A percentile compares a stretch with the other conserved stretches of the same genome.
phyloP scores from a whole-genome alignment of 1,140 invertebrate species.

The Listronotus bonariensis region DNA sequence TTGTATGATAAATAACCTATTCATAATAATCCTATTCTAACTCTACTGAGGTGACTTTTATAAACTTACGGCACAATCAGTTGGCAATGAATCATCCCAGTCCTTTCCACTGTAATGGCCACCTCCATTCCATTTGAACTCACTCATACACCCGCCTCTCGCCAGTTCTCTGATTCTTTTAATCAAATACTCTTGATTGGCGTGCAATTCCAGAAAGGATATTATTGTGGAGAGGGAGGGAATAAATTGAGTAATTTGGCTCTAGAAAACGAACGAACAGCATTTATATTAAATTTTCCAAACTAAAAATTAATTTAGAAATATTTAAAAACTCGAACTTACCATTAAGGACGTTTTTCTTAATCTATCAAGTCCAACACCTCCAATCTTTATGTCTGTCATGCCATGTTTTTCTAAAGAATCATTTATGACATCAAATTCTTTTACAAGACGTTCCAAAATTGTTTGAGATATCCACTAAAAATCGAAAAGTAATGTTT shows the following conservation, averaged over 20 bases:
- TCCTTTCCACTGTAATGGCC: conserved; percentile 71
- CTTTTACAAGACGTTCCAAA: conserved; percentile 67
- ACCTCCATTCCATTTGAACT: conserved; percentile 81
- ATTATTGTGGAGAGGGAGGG: conserved; percentile 72
- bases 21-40: no score
- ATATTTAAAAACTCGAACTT: conserved; percentile 11
- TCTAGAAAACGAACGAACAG: no score
- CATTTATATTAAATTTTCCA: no score
- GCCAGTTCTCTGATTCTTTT: conserved; percentile 75
- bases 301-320: conserved; percentile 18
- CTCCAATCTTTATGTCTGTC: conserved; percentile 72
- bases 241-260: conserved; percentile 59
- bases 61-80: conserved; percentile 75
- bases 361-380: conserved; percentile 69
- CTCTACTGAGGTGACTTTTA: no score
- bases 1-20: no score
- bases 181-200: conserved; percentile 83
- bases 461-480: conserved; percentile 83
- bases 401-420: conserved; percentile 69
- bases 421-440: conserved; percentile 73
- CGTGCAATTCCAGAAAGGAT: conserved; percentile 76
- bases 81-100: conserved; percentile 80
- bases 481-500: conserved; percentile 38
- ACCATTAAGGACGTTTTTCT: conserved; percentile 66
- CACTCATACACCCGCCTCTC: conserved; percentile 78